Conservation (phyloP, 2,888 invertebrate genomes). For the Horisme vitalbata region DNA sequence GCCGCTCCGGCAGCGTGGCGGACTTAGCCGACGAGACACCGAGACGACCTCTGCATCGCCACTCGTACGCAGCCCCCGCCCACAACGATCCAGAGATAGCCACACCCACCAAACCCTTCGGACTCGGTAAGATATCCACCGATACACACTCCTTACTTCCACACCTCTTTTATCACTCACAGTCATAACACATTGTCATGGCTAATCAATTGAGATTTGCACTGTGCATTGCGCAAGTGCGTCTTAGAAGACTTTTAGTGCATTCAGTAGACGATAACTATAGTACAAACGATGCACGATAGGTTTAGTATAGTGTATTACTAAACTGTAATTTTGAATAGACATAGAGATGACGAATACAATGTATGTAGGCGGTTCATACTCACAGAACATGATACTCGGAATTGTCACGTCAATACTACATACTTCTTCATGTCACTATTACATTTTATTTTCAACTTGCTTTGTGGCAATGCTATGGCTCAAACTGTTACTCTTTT, state of each 20-base stretch:
- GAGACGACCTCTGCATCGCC: constrained; percentile 64
- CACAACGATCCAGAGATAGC: constrained; percentile 79
- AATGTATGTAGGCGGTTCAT: constrained; percentile 43
- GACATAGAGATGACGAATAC: constrained; percentile 28
- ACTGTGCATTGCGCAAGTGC: constrained; percentile 45
- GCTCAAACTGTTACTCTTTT: constrained; percentile 59
- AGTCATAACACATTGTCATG: constrained; percentile 51
- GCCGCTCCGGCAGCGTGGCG: constrained; percentile 92
- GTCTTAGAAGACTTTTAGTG: constrained; percentile 47
- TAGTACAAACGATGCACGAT: constrained; percentile 57
- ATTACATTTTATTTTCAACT: constrained; percentile 71
- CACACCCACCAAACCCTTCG: constrained; percentile 89
- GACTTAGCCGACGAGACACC: constrained; percentile 88
- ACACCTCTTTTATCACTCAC: constrained; percentile 38
- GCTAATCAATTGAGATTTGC: constrained; percentile 41
- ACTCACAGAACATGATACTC: constrained; percentile 42
- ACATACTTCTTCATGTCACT: constrained; percentile 67
- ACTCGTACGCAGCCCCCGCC: constrained; percentile 82
- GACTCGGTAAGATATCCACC: constrained; percentile 86
- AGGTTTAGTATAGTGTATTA: constrained; percentile 43
- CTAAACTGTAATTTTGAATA: constrained; percentile 37
- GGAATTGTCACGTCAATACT: constrained; percentile 40
- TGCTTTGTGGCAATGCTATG: constrained; percentile 81
- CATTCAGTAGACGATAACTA: constrained; percentile 53
- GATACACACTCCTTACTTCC: constrained; percentile 23